Base-by-base conservation (phyloP, 2,113 vertebrate species). In the Campylorhamphus procurvoides region DNA sequence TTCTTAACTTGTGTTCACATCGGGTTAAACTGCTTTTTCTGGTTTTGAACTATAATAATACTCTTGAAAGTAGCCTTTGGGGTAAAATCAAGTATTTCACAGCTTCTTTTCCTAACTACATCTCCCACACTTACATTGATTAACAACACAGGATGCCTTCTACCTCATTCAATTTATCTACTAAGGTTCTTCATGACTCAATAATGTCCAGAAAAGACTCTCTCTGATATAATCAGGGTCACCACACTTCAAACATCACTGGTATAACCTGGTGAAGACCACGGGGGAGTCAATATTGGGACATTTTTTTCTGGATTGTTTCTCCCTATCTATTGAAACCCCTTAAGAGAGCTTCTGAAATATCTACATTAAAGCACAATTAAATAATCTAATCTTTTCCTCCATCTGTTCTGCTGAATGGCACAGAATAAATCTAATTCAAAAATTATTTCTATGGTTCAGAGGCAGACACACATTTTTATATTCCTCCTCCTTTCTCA, bases 381-480 rank as follows among this genome's bases (percentile, higher is more conserved):
- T 87, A 78, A 87, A 95, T 79, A 89, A 94, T 90, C 69, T 68
- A 90, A 94, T 95, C 0, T 88, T 60, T 84, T 86, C 84, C 55
- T 94, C 63, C 24, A 56, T 93, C 60, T 96, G 25, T 90, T 22
- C 44, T 84, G 31, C n/a, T 13, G n/a, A 93, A 91, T 60, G 53
- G 42, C 44, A 86, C 49, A 77, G n/a, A 89, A 93, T 76, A 91
- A 96, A 95, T 93, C 71, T 94, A 96, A 96, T 96, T 93, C 82
- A 87, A 80, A 74, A 55, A 77, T 67, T 87, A 76, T 94, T 80
- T 80, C 40, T 84, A 25, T 82, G 23, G 19, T 88, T 95, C 88
- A 78, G 90, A 90, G 56, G 19, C 83, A 93, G 76, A 77, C 35
- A 60, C 10, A 73, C 59, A 53, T 72, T 93, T 90, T 68, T 93